phyloP scores from a whole-genome alignment of 2,113 vertebrate genomes.

The Erpornis zantholeuca region DNA sequence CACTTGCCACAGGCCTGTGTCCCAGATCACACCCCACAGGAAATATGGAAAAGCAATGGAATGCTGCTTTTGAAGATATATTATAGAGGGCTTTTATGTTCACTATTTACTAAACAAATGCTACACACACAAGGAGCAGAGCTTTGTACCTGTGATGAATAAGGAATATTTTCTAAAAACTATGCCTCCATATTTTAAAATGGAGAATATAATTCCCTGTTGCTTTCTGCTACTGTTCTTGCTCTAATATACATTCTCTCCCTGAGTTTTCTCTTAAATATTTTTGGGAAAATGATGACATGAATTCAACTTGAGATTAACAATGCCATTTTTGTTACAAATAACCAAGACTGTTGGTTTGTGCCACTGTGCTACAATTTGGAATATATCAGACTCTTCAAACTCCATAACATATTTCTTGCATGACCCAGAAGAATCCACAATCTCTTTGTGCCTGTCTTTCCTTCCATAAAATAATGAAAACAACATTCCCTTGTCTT shows the following conservation, averaged over 20 bases:
- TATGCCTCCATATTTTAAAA: not conserved
- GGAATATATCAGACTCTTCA: not conserved
- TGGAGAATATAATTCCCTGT: not conserved
- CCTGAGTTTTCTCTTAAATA: not conserved
- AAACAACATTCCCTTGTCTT: not conserved
- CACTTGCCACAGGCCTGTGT: rapidly evolving
- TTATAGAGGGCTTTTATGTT: not conserved
- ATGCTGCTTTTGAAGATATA: not conserved
- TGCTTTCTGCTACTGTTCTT: not conserved
- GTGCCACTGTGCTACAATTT: not conserved
- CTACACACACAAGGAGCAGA: not conserved
- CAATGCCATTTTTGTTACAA: not conserved
- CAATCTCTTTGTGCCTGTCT: not conserved
- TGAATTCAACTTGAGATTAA: not conserved
- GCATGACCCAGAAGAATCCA: not conserved
- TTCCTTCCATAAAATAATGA: not conserved
- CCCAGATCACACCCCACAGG: not conserved
- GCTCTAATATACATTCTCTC: not conserved
- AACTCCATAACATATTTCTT: not conserved
- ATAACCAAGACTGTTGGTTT: not conserved
- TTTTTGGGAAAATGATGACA: not conserved
- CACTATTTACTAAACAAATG: not conserved
- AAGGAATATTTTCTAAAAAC: not conserved
- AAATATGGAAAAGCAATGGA: not conserved
- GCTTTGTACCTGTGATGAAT: not conserved